Evolutionary conservation across 1,140 invertebrate species (phyloP).

Genomic region (Drosophila serrata): DNA sequence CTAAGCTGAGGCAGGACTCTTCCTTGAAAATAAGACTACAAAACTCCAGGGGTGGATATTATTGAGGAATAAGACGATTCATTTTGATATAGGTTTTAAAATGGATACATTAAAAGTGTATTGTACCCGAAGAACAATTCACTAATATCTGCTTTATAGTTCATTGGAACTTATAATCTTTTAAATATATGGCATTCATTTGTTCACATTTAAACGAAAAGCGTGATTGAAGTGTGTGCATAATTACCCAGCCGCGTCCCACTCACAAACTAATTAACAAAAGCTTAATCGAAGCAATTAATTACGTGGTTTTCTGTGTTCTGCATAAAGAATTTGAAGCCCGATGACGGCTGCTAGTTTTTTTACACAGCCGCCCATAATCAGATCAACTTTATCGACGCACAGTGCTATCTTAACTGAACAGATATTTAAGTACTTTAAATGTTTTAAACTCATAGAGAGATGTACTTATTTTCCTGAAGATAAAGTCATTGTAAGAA

Average conservation of each 20-base stretch:
- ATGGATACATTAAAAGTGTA: background rate
- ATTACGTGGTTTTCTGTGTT: background rate
- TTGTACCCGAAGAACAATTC: background rate
- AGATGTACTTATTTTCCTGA: too few species aligned
- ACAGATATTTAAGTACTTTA: too few species aligned
- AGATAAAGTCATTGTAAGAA: background rate
- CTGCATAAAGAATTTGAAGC: background rate
- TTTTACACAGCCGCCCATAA: too few species aligned
- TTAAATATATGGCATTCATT: constrained; percentile 3
- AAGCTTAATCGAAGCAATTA: background rate
- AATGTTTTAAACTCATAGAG: too few species aligned
- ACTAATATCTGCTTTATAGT: background rate
- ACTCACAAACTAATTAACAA: background rate
- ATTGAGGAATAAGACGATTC: too few species aligned
- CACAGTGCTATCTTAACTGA: too few species aligned
- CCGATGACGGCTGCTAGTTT: background rate
- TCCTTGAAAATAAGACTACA: too few species aligned
- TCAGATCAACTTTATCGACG: too few species aligned
- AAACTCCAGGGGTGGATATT: too few species aligned
- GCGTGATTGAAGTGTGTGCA: constrained; percentile 6
- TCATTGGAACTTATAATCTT: background rate
- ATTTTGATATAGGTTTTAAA: too few species aligned
- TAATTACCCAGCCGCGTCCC: background rate
- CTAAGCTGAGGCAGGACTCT: too few species aligned
- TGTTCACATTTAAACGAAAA: background rate